phyloP scores from a whole-genome alignment of 2,888 invertebrate species.

The Himalopsyche japonica region DNA sequence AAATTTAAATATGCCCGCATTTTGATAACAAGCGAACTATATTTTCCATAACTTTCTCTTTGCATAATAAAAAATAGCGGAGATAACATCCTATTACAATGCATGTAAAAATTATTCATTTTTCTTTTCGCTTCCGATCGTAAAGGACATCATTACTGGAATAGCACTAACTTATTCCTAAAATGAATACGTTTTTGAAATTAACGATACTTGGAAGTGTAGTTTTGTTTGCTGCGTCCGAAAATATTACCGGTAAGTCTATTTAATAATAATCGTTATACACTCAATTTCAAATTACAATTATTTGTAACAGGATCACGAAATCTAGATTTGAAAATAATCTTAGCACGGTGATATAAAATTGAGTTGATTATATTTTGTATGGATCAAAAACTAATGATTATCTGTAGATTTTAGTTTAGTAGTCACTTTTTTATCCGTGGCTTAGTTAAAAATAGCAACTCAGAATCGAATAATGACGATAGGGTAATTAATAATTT shows the following conservation, averaged over 20 bases:
- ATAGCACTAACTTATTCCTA: not conserved
- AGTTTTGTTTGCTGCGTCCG: not conserved
- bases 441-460: no score
- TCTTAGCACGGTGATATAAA: no score
- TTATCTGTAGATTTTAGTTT: no score
- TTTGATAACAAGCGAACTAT: constrained; percentile 1
- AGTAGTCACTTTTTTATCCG: no score
- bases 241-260: not conserved
- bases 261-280: no score
- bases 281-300: no score
- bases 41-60: constrained; percentile 13
- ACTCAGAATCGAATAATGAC: no score
- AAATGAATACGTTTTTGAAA: not conserved
- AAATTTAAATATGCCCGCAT: constrained; percentile 9
- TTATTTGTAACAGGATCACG: no score
- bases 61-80: not conserved
- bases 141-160: not conserved
- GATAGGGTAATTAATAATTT: no score
- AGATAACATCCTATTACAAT: not conserved
- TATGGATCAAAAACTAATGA: no score
- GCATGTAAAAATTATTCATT: not conserved
- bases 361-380: no score
- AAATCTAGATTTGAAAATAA: no score
- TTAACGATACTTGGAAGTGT: not conserved
- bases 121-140: not conserved